phyloP scores from a whole-genome alignment of 2,113 vertebrate genomes.

The Hyaena hyaena region DNA sequence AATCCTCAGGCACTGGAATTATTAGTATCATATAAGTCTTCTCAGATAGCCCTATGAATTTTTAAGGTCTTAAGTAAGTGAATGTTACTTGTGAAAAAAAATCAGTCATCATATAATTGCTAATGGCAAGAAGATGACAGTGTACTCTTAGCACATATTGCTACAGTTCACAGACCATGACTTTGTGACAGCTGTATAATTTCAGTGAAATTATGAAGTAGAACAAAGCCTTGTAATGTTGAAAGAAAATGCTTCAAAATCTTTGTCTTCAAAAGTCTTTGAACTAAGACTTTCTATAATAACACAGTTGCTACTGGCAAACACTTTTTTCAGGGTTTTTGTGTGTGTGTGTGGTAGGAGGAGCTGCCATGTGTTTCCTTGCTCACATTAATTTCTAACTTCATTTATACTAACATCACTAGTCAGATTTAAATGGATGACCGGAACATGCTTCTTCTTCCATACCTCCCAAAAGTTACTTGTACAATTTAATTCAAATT shows the following conservation, averaged over 20 bases:
- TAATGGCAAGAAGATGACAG: slow-evolving; percentile 12
- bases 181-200: slow-evolving; percentile 68
- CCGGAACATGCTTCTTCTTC: not conserved
- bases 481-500: not conserved
- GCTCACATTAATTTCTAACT: slow-evolving; percentile 29
- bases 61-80: not conserved
- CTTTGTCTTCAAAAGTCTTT: not conserved
- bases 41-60: not conserved
- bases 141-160: not conserved
- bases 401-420: not conserved
- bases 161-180: slow-evolving; percentile 15
- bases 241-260: slow-evolving; percentile 35
- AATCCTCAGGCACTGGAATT: not conserved
- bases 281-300: slow-evolving; percentile 8
- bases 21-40: not conserved
- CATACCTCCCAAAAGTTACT: not conserved
- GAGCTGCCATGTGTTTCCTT: not conserved
- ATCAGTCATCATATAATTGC: not conserved
- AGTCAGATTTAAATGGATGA: not conserved
- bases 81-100: not conserved
- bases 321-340: not conserved
- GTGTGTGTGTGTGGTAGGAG: not conserved
- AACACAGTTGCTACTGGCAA: not conserved
- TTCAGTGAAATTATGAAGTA: slow-evolving; percentile 62
- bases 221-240: slow-evolving; percentile 48